phyloP scores from a whole-genome alignment of 2,113 vertebrate species.

The Amazona vittata region DNA sequence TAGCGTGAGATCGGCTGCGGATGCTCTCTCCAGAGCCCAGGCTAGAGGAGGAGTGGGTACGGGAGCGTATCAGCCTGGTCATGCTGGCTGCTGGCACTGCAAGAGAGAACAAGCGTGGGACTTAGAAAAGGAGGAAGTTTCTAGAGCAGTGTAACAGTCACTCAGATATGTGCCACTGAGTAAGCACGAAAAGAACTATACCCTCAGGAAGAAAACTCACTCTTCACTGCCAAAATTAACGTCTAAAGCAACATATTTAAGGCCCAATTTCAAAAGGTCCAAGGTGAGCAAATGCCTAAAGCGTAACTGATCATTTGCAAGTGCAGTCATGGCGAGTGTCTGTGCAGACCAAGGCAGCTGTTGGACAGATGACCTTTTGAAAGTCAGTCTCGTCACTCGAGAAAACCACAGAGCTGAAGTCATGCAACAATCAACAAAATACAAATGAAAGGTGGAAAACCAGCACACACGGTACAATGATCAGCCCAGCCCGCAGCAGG shows the following conservation, averaged over 20 bases:
- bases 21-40: slow-evolving; percentile 83
- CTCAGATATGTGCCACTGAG: background rate
- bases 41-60: slow-evolving; percentile 91
- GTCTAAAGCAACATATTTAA: slow-evolving; percentile 30
- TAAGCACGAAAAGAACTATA: background rate
- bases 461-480: background rate
- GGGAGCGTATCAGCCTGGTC: slow-evolving; percentile 90
- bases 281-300: background rate
- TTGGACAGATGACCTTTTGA: slow-evolving; percentile 43
- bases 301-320: background rate
- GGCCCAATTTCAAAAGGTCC: slow-evolving; percentile 61
- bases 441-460: slow-evolving; percentile 40
- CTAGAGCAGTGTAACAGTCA: background rate
- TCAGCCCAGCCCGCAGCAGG: slow-evolving; percentile 42
- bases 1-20: slow-evolving; percentile 81
- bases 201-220: background rate
- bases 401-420: slow-evolving; percentile 18
- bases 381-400: slow-evolving; percentile 16
- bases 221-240: background rate
- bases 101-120: slow-evolving; percentile 43
- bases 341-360: slow-evolving; percentile 4
- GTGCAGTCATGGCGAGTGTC: background rate
- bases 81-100: slow-evolving; percentile 91
- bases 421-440: slow-evolving; percentile 59
- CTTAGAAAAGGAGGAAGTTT: background rate